phyloP scores from a whole-genome alignment of 1,140 invertebrate species.

The Brachionus manjavacas region DNA sequence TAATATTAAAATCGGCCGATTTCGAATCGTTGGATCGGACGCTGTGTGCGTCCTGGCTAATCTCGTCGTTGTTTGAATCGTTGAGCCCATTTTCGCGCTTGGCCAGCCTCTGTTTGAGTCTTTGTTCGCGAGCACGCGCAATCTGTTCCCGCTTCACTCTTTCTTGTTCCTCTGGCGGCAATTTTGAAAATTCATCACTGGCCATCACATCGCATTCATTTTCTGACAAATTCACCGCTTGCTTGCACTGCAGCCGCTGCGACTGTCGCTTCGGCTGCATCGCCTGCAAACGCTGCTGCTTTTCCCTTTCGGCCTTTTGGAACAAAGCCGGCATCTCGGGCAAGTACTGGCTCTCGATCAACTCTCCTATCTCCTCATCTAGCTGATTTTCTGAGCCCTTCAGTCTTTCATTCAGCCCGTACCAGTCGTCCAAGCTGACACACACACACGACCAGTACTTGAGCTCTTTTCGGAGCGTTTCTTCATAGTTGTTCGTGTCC shows the following conservation, averaged over 20 bases:
- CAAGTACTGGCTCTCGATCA: conserved; percentile 15
- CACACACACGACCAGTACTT: conserved; percentile 38
- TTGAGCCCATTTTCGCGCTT: neutral
- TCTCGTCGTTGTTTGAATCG: neutral
- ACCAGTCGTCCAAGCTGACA: neutral
- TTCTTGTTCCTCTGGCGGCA: neutral
- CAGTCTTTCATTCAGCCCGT: neutral
- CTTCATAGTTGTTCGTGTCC: neutral
- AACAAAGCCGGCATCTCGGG: conserved; percentile 25
- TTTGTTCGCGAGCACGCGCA: conserved; percentile 17
- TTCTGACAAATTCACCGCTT: neutral
- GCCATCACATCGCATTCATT: neutral
- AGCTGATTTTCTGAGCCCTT: neutral
- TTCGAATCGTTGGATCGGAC: neutral
- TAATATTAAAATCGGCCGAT: conserved; percentile 37
- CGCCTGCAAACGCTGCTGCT: neutral
- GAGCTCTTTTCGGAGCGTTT: conserved; percentile 6
- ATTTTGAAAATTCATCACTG: conserved; percentile 15
- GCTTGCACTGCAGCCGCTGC: neutral
- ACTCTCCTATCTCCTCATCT: neutral
- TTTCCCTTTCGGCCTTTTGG: conserved; percentile 9
- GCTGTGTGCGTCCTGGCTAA: neutral
- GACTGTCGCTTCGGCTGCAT: conserved; percentile 25
- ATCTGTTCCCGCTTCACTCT: conserved; percentile 8
- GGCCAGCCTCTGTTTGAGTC: neutral